Conservation (phyloP, 2,888 invertebrate species). For the Molanna angustata region DNA sequence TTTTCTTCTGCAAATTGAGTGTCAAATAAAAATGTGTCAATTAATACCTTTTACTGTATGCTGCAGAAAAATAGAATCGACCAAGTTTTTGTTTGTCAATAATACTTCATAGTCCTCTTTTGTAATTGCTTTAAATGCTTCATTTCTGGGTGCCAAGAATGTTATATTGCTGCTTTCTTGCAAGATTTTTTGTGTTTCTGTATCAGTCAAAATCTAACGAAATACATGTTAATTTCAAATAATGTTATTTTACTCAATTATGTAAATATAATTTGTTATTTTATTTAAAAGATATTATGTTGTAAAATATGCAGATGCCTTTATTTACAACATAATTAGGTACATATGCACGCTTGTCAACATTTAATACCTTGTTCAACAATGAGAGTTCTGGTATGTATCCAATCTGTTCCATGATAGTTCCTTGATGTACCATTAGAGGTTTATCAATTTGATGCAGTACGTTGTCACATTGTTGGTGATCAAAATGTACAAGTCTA, state of each 20-base stretch:
- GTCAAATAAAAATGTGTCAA: neutral
- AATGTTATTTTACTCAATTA: neutral
- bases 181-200: conserved; percentile 50
- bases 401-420: conserved; percentile 50
- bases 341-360: too few relatives aligned
- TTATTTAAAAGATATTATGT: neutral
- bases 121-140: conserved; percentile 36
- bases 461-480: conserved; percentile 65
- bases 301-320: neutral
- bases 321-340: neutral
- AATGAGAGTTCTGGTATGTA: conserved; percentile 45
- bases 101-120: conserved; percentile 15
- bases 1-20: neutral
- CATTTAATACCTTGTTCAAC: conserved; percentile 41
- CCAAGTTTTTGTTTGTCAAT: conserved; percentile 12
- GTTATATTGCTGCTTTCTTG: conserved; percentile 50
- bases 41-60: conserved; percentile 23
- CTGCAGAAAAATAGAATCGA: conserved; percentile 13
- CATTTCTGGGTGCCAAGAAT: conserved; percentile 57
- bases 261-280: neutral
- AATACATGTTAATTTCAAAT: neutral
- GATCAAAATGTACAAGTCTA: conserved; percentile 57
- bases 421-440: conserved; percentile 50
- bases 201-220: conserved; percentile 38
- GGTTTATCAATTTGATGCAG: conserved; percentile 64